phyloP scores from a whole-genome alignment of 1,140 invertebrate species.

The Rhysida immarginata region DNA sequence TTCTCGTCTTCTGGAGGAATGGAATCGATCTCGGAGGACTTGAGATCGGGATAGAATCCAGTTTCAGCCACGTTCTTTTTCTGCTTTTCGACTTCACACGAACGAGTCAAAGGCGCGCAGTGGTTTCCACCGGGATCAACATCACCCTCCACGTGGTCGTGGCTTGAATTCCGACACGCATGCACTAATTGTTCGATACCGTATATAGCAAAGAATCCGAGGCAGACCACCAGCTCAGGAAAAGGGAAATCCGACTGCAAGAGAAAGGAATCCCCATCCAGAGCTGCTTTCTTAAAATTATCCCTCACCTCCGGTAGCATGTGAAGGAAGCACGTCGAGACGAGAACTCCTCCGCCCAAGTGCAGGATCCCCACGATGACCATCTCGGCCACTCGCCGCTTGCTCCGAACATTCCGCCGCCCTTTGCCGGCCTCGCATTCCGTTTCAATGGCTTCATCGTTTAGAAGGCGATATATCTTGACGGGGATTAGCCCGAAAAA shows the following conservation, averaged over 20 bases:
- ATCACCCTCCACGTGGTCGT: not conserved
- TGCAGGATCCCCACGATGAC: conserved; percentile 46
- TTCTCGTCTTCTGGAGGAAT: not conserved
- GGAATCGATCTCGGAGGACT: not conserved
- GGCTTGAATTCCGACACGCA: conserved; percentile 18
- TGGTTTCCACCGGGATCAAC: not conserved
- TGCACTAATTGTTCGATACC: conserved; percentile 60
- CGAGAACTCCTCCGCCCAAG: conserved; percentile 67
- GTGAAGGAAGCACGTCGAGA: conserved; percentile 64
- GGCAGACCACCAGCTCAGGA: conserved; percentile 48
- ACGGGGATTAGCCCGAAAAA: not conserved
- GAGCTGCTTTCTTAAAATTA: conserved; percentile 33
- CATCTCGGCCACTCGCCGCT: conserved; percentile 8
- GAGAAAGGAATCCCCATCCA: not conserved
- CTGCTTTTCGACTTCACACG: not conserved
- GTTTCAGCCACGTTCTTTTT: no score
- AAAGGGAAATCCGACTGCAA: conserved; percentile 38
- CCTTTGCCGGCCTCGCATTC: not conserved
- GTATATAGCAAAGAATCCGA: conserved; percentile 71
- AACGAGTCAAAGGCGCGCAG: not conserved
- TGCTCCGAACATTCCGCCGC: not conserved
- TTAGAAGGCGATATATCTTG: not conserved
- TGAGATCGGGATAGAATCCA: not conserved
- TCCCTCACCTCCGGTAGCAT: conserved; percentile 67
- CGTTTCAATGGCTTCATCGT: not conserved